Evolutionary conservation across 2,797 vertebrate species (phyloP).

Genomic region (Gallinago nigripennis): DNA sequence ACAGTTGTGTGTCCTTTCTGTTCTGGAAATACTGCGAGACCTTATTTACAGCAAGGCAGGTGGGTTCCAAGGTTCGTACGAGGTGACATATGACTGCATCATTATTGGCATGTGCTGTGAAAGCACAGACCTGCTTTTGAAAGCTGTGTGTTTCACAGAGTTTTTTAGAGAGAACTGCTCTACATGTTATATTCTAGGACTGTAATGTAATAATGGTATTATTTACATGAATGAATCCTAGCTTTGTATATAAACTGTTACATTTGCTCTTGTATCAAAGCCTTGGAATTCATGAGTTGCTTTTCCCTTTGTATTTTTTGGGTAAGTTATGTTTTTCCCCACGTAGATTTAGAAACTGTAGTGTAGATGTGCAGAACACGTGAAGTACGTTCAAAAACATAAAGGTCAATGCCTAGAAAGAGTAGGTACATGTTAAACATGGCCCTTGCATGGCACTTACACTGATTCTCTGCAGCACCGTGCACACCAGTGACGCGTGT

Average conservation of each 20-base stretch:
- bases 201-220: background rate
- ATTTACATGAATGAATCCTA: background rate
- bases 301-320: background rate
- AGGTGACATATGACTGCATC: background rate
- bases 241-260: background rate
- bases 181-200: background rate
- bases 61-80: background rate
- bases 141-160: background rate
- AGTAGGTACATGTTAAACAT: accelerated
- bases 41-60: background rate
- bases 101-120: background rate
- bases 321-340: background rate
- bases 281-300: background rate
- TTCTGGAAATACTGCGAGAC: background rate
- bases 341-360: accelerated
- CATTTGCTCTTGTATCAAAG: background rate
- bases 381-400: background rate
- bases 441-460: background rate
- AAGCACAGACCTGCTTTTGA: background rate
- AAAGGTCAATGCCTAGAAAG: background rate
- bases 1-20: background rate
- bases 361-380: background rate
- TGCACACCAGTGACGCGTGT: background rate
- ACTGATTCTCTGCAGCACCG: background rate
- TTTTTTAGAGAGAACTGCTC: background rate